Percentiles rank a stretch among this genome's conserved stretches.
Conservation (phyloP, 2,797 vertebrate species). For the Netta rufina region DNA sequence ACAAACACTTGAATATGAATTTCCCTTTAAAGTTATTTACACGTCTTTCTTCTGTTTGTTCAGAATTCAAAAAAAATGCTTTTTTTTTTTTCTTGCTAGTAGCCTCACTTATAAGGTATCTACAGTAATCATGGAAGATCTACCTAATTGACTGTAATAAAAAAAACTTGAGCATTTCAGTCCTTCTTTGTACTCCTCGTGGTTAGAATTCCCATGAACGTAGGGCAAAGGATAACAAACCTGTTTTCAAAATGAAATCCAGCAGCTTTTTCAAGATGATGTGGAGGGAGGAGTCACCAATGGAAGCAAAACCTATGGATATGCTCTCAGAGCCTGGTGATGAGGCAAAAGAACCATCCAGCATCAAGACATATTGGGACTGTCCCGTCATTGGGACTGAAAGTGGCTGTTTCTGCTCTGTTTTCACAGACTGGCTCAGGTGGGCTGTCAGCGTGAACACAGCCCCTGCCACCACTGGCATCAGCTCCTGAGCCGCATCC, state of each 20-base stretch:
- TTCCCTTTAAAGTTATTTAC: background rate
- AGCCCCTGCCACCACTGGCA: constrained; percentile 94
- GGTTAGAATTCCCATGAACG: background rate
- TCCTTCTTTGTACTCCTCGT: background rate
- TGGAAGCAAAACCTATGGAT: constrained; percentile 87
- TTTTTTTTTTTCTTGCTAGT: background rate
- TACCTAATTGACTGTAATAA: background rate
- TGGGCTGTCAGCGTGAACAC: constrained; percentile 96
- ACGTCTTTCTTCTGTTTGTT: background rate
- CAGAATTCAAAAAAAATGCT: accelerated
- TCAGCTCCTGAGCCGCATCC: constrained; percentile 93
- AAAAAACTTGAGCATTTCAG: background rate
- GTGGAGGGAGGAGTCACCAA: constrained; percentile 96
- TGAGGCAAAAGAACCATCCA: constrained; percentile 73
- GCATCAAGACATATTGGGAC: constrained; percentile 73
- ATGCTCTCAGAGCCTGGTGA: constrained; percentile 65
- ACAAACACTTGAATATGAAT: background rate
- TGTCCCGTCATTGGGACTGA: constrained; percentile 75
- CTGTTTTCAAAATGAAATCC: constrained; percentile 97
- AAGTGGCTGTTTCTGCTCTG: constrained; percentile 90
- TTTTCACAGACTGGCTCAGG: constrained; percentile 92
- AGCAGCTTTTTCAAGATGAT: constrained; percentile 94
- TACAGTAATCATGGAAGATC: background rate
- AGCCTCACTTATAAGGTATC: background rate
- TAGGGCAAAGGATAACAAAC: constrained; percentile 68